Percentiles rank a stretch among this genome's conserved stretches.
These are phyloP conservation scores for Mormoops blainvillei DNA, from an alignment of 2,113 vertebrate genomes.

Conservation along the genomic window DNA sequence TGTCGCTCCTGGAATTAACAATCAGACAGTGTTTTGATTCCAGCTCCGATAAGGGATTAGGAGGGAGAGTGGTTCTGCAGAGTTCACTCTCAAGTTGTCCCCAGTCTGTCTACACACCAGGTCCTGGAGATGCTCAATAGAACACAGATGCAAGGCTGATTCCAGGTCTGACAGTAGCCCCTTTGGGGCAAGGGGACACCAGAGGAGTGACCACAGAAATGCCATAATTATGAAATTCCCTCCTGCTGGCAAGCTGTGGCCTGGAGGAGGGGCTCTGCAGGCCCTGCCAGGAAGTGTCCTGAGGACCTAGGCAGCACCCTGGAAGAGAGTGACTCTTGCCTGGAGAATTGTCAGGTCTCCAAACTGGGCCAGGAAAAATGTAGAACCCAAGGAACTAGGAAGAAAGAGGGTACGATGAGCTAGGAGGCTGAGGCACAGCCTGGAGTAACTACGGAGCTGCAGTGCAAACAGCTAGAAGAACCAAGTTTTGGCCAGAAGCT, in stretches of 20 bases:
- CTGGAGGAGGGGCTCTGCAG: background rate
- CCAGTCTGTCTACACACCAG: background rate
- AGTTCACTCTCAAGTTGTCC: background rate
- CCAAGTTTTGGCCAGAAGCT: background rate
- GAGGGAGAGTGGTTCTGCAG: background rate
- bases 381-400: background rate
- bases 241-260: background rate
- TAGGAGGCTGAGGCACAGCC: background rate
- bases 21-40: background rate
- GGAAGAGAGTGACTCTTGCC: background rate
- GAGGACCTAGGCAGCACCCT: too few relatives aligned
- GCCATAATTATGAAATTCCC: background rate
- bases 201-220: background rate
- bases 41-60: background rate
- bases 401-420: background rate
- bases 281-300: background rate
- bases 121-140: background rate
- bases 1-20: background rate
- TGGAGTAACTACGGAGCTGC: background rate
- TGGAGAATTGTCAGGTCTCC: background rate
- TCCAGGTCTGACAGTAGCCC: background rate
- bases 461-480: background rate
- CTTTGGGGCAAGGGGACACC: background rate
- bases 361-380: background rate
- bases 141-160: background rate